These are phyloP conservation scores for Bettongia penicillata DNA, from an alignment of 2,113 vertebrate species.

Conservation along the genomic window DNA sequence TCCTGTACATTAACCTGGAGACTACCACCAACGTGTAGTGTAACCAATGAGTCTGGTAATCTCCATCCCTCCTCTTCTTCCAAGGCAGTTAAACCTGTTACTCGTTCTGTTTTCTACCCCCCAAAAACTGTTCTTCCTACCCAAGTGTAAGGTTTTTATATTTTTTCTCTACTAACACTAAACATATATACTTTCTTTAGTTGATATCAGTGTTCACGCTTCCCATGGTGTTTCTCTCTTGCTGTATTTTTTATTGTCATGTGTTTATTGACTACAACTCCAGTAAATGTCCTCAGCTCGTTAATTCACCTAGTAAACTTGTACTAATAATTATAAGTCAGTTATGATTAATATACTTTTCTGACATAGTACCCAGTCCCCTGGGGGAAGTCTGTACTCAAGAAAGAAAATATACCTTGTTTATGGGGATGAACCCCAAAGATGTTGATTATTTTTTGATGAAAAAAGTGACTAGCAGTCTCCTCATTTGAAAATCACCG, in stretches of 20 bases:
- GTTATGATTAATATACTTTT: constrained; percentile 71
- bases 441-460: constrained; percentile 53
- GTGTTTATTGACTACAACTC: constrained; percentile 56
- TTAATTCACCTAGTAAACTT: constrained; percentile 67
- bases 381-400: constrained; percentile 53
- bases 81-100: not conserved
- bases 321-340: constrained; percentile 67
- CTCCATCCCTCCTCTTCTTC: not conserved
- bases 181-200: not conserved
- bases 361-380: constrained; percentile 67
- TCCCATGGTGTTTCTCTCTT: not conserved
- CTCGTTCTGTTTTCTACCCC: not conserved
- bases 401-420: constrained; percentile 33
- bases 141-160: not conserved
- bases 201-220: not conserved
- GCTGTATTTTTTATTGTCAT: not conserved
- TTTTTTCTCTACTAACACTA: not conserved
- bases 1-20: not conserved
- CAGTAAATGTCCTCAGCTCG: constrained; percentile 66
- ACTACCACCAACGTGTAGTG: not conserved
- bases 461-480: constrained; percentile 43
- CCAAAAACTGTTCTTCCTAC: not conserved
- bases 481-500: constrained; percentile 18
- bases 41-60: not conserved
- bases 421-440: constrained; percentile 56